A percentile compares a stretch with the other conserved stretches of the same genome.
phyloP scores from a whole-genome alignment of 2,113 vertebrate genomes.

The Phyllostomus hastatus region DNA sequence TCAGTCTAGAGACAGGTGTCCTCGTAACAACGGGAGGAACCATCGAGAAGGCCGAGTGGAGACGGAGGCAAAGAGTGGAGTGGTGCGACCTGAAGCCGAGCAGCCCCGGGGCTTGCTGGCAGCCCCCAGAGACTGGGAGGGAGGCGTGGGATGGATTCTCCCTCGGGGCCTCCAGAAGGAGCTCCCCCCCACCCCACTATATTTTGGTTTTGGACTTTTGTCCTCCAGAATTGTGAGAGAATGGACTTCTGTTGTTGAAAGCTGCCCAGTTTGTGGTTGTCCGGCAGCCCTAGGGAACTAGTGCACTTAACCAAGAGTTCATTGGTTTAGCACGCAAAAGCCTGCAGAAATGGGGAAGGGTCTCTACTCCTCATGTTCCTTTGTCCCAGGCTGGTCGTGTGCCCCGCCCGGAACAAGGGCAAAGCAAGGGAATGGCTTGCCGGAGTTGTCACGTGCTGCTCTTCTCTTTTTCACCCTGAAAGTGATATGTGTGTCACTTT shows the following conservation, averaged over 20 bases:
- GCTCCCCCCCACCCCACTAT: fast-evolving
- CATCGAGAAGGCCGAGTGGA: not conserved
- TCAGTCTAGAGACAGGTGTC: not conserved
- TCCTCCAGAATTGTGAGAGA: not conserved
- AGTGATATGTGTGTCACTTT: not conserved
- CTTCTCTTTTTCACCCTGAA: not conserved
- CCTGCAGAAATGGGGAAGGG: not conserved
- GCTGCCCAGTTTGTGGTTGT: not conserved
- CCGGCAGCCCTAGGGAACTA: not conserved
- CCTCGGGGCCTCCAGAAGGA: not conserved
- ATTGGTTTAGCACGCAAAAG: not conserved
- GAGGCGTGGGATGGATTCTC: not conserved
- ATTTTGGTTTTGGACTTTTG: not conserved
- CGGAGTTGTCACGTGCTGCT: not conserved
- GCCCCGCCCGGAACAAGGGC: not conserved
- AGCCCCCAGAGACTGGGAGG: not conserved
- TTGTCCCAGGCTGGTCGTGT: not conserved
- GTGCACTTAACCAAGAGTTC: not conserved
- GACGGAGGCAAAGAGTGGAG: not conserved
- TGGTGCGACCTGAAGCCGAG: no score
- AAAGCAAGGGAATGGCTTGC: not conserved
- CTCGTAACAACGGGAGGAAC: not conserved
- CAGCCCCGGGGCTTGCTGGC: not conserved
- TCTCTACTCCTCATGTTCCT: not conserved
- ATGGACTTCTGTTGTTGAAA: not conserved